Evolutionary conservation across 2,797 vertebrate genomes (phyloP).

Genomic region (Luscinia megarhynchos): DNA sequence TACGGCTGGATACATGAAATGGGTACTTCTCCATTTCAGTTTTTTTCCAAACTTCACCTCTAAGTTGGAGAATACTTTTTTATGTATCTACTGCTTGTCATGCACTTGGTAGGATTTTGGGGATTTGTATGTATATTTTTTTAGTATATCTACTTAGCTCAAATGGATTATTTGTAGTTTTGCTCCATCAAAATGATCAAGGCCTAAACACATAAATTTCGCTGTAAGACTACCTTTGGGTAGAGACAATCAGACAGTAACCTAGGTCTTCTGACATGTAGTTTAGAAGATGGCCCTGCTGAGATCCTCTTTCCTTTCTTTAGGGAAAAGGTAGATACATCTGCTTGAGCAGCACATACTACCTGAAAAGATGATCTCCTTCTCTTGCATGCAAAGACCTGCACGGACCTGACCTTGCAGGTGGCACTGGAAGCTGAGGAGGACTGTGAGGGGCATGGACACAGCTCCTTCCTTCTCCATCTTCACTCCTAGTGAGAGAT

Average conservation of each 20-base stretch:
- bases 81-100: not conserved
- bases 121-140: not conserved
- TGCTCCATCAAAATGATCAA: not conserved
- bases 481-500: not conserved
- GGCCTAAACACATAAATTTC: not conserved
- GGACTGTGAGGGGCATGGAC: not conserved
- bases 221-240: not conserved
- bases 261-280: not conserved
- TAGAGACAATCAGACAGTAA: not conserved
- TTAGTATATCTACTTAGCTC: not conserved
- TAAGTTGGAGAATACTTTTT: not conserved
- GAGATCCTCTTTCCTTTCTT: not conserved
- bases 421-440: not conserved
- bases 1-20: not conserved
- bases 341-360: not conserved
- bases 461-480: not conserved
- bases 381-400: not conserved
- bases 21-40: rapidly evolving
- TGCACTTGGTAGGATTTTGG: not conserved
- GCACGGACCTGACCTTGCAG: not conserved
- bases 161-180: not conserved
- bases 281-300: not conserved
- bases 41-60: not conserved
- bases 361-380: not conserved
- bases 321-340: not conserved